Evolutionary conservation across 2,888 invertebrate species (phyloP), one percentile per base, ranked within the genome.

Genomic region (Phaonia tiefii): DNA sequence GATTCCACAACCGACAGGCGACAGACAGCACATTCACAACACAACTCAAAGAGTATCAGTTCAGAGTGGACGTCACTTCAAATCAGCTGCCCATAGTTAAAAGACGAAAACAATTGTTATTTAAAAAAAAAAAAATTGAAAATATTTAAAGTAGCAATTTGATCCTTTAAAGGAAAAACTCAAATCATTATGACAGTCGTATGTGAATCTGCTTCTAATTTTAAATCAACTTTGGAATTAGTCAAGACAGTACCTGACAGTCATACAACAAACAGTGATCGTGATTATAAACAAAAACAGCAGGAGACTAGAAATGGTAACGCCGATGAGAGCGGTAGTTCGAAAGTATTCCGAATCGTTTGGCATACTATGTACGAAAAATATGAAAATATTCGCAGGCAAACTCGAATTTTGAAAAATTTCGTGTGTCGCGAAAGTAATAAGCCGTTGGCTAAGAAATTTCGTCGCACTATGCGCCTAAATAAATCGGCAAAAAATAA

Each of bases 401-500:
- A 82, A 44, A 81, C 83, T 13, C 75, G 76, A 39, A 56, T 58
- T 31, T 67, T 84, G n/a, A 83, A 84, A 58, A 84, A 75, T 56
- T 79, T 86, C 13, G 66, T 88, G 5, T 71, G 79, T 13, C 84
- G 86, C 1, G 86, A 86, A 75, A 83, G 85, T 0, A 88, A 88
- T 46, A 88, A 87, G 20, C 88, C 89, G 0, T 66, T 89, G 63
- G 86, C 86, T 58, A 88, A 88, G 81, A 88, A 89, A 63, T 65
- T 88, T 51, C 86, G 88, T 0, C 85, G 86, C 81, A 88, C 89
- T 58, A 37, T 88, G 81, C 86, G 86, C 49, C 80, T 88, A 25
- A 88, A 88, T 82, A 89, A 89, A 73, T 88, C 88, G 72, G 86
- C 87, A 1, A 85, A 82, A 42, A 84, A 85, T 25, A 88, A 88